Base-by-base conservation (phyloP, 2,888 invertebrate genomes). In the Esperia sulphurella region DNA sequence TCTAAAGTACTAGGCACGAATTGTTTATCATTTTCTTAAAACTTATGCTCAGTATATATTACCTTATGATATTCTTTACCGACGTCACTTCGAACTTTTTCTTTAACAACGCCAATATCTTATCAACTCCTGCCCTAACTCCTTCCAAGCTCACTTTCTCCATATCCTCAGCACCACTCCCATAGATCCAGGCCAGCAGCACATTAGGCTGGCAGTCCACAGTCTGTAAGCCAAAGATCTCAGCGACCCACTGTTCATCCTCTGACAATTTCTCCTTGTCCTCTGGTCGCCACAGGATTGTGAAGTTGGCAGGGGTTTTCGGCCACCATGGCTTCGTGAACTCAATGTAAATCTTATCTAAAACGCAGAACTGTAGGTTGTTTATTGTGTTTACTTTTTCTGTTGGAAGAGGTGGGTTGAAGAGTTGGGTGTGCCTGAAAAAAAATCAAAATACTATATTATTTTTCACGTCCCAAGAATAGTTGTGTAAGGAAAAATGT, bases 311-410 rank as follows among this genome's bases (percentile, higher is more conserved):
- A 1, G 82, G 76, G 0, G 65, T 57, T 44, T 78, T 72, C 0
- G 80, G 89, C 94, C 94, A 94, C 93, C 94, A 94, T 0, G 90
- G 86, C 37, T 86, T 71, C 1, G 92, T 88, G 69, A 94, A 95
- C 66, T 92, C 91, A 1, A 95, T 79, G 70, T 92, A 94, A 52
- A 95, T 91, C 83, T 95, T 95, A 66, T 94, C 91, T 1, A 94
- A 90, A 9, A 92, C 85, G 21, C 94, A 93, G 57, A 94, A 90
- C 30, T 91, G 91, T n/a, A 95, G 75, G 48, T 90, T 91, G 65
- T 91, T 76, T 56, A 94, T 93, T 8, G 92, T 79, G 50, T 78
- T 83, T 0, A 90, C 68, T 76, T 94, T 94, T 35, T 73, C 72
- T 2, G 67, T 58, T 3, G 93, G 91, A 21, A 94, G 73, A 10